Base-by-base conservation (phyloP, 2,888 invertebrate genomes). In the Busseola fusca region DNA sequence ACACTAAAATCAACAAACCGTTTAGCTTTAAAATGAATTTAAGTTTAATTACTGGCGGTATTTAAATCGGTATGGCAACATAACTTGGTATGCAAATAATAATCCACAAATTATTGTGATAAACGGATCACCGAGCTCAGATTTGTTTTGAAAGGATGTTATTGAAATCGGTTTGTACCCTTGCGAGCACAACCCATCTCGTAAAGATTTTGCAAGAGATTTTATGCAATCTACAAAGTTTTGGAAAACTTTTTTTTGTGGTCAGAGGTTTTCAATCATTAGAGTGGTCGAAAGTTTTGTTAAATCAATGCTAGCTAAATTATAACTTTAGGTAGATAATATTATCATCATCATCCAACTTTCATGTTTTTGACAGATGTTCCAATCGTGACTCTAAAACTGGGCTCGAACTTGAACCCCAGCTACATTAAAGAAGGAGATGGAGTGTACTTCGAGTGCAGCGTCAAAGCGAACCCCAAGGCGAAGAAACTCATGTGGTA, bases 381-480 rank as follows among this genome's bases (percentile, higher is more conserved):
- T 25, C 98, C 98, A 1, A 97, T 98, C 85, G 98, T 98, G 71
- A 97, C 97, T 16, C 92, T 98, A 84, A 98, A 98, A 88, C 96
- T 98, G 83, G 98, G 98, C 6, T 98, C 98, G 83, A 98, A 97
- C 85, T 95, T 98, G 60, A 97, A 98, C 89, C 97, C 98, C 1
- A 97, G 96, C 77, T 97, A 97, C 84, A 98, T 98, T 87, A 97
- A 97, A 85, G 98, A 98, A 92, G 98, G 98, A 12, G 98, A 98
- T 76, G 98, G 98, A 90, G 98, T 98, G 18, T 98, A 98, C 96
- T 98, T 98, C 90, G 98, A 98, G 91, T 98, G 98, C 95, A 98
- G 97, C 91, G 98, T 98, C 87, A 97, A 97, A 90, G 98, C 98
- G 34, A 98, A 98, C 94, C 98, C 98, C 0, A 98, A 97, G 97